These are phyloP conservation scores for Circaetus cinerascens DNA, from an alignment of 2,113 vertebrate genomes.

Conservation along the genomic window DNA sequence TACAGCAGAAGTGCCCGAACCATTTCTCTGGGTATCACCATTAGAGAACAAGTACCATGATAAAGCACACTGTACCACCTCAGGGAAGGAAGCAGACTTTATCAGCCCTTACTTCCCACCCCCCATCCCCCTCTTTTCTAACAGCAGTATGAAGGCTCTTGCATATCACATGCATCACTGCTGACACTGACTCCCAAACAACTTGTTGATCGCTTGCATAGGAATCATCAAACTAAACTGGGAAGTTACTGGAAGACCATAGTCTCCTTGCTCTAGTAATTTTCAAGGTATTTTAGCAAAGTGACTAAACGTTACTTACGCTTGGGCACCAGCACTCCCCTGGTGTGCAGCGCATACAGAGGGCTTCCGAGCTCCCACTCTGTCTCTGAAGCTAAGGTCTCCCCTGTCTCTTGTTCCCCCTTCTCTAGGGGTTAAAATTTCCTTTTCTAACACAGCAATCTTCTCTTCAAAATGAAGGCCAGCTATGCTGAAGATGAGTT, in stretches of 20 bases:
- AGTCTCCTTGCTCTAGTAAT: not conserved
- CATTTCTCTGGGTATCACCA: not conserved
- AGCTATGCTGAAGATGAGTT: not conserved
- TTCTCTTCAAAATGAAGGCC: not conserved
- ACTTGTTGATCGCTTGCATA: not conserved
- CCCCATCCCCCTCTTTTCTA: no score
- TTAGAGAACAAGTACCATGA: not conserved
- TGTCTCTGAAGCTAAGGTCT: not conserved
- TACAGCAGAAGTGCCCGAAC: not conserved
- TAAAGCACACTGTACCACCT: not conserved
- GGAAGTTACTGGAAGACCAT: not conserved
- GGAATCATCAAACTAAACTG: not conserved
- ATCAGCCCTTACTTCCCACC: not conserved
- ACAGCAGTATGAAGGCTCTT: not conserved
- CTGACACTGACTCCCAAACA: not conserved
- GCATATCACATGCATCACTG: not conserved
- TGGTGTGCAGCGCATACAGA: not conserved
- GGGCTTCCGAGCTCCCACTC: accelerated
- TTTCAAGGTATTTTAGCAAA: not conserved
- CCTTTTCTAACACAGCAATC: not conserved
- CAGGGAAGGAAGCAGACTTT: not conserved
- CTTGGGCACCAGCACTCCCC: not conserved
- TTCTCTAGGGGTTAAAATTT: not conserved
- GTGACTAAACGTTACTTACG: not conserved
- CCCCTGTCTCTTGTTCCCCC: not conserved